Evolutionary conservation across 2,888 invertebrate genomes (phyloP).

Genomic region (Muschampia plurimacula): DNA sequence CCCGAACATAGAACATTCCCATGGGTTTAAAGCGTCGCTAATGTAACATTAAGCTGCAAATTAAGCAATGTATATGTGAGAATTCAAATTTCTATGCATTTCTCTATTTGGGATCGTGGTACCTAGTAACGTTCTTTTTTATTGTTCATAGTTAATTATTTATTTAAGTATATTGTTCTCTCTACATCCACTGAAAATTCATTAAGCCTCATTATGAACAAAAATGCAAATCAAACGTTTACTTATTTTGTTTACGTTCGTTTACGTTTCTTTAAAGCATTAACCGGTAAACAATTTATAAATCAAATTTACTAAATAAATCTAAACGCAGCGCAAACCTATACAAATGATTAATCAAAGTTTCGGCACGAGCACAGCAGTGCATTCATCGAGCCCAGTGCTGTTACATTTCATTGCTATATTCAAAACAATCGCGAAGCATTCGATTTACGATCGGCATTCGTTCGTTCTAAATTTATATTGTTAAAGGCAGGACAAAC

Average conservation of each 20-base stretch:
- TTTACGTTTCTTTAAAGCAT: conserved; percentile 42
- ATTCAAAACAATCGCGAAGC: conserved; percentile 78
- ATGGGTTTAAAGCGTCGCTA: conserved; percentile 63
- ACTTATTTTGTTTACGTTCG: conserved; percentile 39
- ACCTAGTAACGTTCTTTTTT: conserved; percentile 55
- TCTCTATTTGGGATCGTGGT: conserved; percentile 53
- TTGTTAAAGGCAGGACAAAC: conserved; percentile 81
- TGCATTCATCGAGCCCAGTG: conserved; percentile 63
- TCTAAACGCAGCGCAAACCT: conserved; percentile 56
- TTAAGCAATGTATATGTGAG: conserved; percentile 80
- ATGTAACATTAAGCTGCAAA: conserved; percentile 77
- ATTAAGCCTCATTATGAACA: conserved; percentile 46
- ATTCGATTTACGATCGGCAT: conserved; percentile 81
- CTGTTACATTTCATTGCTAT: conserved; percentile 72
- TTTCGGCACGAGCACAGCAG: conserved; percentile 58
- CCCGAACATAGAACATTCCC: conserved; percentile 61
- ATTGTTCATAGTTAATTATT: conserved; percentile 54
- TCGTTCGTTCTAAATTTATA: conserved; percentile 82
- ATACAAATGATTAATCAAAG: conserved; percentile 69
- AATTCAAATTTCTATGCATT: conserved; percentile 64
- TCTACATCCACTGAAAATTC: conserved; percentile 16
- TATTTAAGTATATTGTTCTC: conserved; percentile 47
- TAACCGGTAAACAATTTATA: conserved; percentile 56
- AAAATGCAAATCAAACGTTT: conserved; percentile 51
- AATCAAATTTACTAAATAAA: conserved; percentile 52